phyloP scores from a whole-genome alignment of 2,888 invertebrate genomes.

The Adelognathus sp. region DNA sequence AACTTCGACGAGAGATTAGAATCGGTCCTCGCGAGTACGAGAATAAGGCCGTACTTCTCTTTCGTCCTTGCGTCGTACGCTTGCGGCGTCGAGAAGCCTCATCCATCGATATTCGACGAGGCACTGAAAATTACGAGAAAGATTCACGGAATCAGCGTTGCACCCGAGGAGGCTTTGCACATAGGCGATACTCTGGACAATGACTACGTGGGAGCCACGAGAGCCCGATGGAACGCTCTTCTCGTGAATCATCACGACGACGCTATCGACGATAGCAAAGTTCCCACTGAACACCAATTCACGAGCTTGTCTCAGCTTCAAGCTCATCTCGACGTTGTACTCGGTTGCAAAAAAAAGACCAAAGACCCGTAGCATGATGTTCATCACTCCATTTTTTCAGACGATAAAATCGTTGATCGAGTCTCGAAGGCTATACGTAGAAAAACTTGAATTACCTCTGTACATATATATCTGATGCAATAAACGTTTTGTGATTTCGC shows the following conservation, averaged over 20 bases:
- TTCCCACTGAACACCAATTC: slow-evolving; percentile 61
- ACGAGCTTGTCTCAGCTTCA: slow-evolving; percentile 70
- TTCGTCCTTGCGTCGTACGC: slow-evolving; percentile 92
- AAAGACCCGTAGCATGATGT: background rate
- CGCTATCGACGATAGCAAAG: slow-evolving; percentile 33
- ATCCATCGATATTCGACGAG: slow-evolving; percentile 85
- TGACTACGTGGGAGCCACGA: slow-evolving; percentile 90
- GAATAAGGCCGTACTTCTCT: slow-evolving; percentile 88
- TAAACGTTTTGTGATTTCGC: too few species aligned
- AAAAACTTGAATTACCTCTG: too few species aligned
- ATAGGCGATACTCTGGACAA: slow-evolving; percentile 90
- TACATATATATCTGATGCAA: too few species aligned
- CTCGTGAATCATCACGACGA: slow-evolving; percentile 73
- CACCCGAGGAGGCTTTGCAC: slow-evolving; percentile 88
- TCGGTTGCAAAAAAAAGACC: slow-evolving; percentile 19
- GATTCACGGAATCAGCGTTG: slow-evolving; percentile 54
- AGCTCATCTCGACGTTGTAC: slow-evolving; percentile 62
- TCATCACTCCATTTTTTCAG: background rate
- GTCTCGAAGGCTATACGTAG: background rate
- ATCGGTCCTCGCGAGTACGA: slow-evolving; percentile 85
- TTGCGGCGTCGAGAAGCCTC: slow-evolving; percentile 89
- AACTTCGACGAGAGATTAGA: slow-evolving; percentile 93
- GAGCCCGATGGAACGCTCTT: slow-evolving; percentile 89
- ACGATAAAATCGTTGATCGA: background rate
- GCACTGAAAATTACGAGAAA: slow-evolving; percentile 83